These are phyloP conservation scores for Drosophila percnosoma DNA, from an alignment of 2,888 invertebrate genomes.

Conservation along the genomic window DNA sequence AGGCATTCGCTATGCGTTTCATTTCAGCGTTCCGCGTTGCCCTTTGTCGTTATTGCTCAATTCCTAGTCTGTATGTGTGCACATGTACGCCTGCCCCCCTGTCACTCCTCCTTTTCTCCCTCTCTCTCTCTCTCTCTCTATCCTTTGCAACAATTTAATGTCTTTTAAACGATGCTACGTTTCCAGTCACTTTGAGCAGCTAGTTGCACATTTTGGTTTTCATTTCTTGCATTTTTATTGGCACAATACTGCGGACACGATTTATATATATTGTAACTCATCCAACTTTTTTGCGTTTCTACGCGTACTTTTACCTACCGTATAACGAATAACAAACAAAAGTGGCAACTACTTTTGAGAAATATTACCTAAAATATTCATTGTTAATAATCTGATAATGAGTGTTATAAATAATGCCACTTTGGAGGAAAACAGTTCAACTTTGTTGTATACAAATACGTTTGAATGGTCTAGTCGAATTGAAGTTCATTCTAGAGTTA, in stretches of 20 bases:
- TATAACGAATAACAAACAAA: background rate
- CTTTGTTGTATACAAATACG: background rate
- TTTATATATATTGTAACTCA: slow-evolving; percentile 24
- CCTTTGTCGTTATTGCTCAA: slow-evolving; percentile 18
- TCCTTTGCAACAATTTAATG: slow-evolving; percentile 14
- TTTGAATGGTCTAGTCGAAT: background rate
- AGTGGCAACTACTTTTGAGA: background rate
- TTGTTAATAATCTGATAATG: background rate
- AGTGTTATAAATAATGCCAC: background rate
- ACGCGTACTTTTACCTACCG: background rate
- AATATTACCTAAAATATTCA: background rate
- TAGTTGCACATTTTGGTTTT: slow-evolving; percentile 44
- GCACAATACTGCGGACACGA: slow-evolving; percentile 10
- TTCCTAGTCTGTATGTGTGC: slow-evolving; percentile 1
- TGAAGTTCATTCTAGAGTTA: background rate
- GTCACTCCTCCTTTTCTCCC: background rate
- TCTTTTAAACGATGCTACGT: slow-evolving; percentile 19
- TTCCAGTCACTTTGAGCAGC: slow-evolving; percentile 27
- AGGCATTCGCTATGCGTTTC: slow-evolving; percentile 43
- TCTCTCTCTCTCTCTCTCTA: background rate
- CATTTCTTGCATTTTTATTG: slow-evolving; percentile 57
- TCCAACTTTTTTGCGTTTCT: slow-evolving; percentile 1
- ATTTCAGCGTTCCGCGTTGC: slow-evolving; percentile 36
- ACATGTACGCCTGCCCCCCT: background rate
- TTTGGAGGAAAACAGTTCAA: background rate